Evolutionary conservation across 2,888 invertebrate species (phyloP).

Genomic region (Acanthosepion pharaonis): DNA sequence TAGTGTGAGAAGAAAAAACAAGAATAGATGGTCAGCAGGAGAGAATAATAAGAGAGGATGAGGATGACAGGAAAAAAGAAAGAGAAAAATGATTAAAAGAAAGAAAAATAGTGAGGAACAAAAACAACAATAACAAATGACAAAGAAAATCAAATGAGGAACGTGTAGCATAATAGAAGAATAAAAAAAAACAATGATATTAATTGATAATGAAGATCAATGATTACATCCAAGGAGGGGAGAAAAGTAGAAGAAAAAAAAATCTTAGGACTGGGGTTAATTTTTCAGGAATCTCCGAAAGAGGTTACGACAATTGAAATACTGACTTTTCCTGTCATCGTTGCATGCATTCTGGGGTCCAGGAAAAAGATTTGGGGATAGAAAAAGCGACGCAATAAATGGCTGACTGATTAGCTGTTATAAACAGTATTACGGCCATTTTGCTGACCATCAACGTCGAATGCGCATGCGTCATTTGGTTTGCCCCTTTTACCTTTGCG

Average conservation of each 20-base stretch:
- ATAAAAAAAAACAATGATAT: not conserved
- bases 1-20: no score
- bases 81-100: not conserved
- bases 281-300: not conserved
- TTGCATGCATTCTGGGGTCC: not conserved
- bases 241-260: not conserved
- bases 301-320: not conserved
- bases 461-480: not conserved
- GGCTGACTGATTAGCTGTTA: not conserved
- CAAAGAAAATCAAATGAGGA: not conserved
- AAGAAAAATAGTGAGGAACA: not conserved
- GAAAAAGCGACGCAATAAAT: not conserved
- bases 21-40: no score
- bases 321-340: not conserved
- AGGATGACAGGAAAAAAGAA: not conserved
- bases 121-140: not conserved
- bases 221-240: not conserved
- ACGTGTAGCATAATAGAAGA: not conserved
- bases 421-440: not conserved
- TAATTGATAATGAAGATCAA: not conserved
- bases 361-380: not conserved
- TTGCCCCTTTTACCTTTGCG: not conserved
- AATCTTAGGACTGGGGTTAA: not conserved
- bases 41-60: no score
- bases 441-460: not conserved